These are phyloP conservation scores for Anguilla japonica DNA, from an alignment of 2,113 vertebrate genomes.

Conservation along the genomic window DNA sequence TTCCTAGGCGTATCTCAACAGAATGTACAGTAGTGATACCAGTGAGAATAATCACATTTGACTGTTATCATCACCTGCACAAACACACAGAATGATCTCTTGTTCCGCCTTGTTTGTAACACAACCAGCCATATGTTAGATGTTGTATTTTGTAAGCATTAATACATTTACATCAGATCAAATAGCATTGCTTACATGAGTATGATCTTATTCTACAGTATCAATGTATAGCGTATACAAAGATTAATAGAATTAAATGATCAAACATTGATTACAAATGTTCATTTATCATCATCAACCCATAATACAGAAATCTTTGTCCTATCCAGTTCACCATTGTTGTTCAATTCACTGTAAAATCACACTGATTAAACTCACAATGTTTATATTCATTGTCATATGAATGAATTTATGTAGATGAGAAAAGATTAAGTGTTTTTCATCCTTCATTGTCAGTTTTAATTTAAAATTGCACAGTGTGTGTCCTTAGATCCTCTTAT, in stretches of 20 bases:
- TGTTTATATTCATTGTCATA: constrained; percentile 9
- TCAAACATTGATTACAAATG: not conserved
- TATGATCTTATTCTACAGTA: not conserved
- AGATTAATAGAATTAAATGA: not conserved
- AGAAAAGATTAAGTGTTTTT: constrained; percentile 5
- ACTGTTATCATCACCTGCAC: not conserved
- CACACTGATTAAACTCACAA: not conserved
- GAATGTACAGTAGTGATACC: too few relatives aligned
- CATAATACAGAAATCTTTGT: not conserved
- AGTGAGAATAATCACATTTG: too few relatives aligned
- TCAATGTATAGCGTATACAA: not conserved
- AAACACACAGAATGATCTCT: not conserved
- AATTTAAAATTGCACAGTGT: not conserved
- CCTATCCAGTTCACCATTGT: not conserved
- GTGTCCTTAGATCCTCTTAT: constrained; percentile 1
- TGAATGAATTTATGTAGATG: not conserved
- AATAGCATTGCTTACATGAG: not conserved
- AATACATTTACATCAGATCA: not conserved
- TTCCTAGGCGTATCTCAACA: too few relatives aligned
- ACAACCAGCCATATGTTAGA: not conserved
- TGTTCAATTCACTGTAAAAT: not conserved
- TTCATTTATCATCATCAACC: not conserved
- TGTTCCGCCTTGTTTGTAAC: constrained; percentile 13
- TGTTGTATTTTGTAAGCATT: not conserved
- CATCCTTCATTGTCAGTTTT: not conserved